Percentiles rank a stretch among this genome's conserved stretches.
phyloP scores from a whole-genome alignment of 2,797 vertebrate species.

The Peromyscus nudipes region DNA sequence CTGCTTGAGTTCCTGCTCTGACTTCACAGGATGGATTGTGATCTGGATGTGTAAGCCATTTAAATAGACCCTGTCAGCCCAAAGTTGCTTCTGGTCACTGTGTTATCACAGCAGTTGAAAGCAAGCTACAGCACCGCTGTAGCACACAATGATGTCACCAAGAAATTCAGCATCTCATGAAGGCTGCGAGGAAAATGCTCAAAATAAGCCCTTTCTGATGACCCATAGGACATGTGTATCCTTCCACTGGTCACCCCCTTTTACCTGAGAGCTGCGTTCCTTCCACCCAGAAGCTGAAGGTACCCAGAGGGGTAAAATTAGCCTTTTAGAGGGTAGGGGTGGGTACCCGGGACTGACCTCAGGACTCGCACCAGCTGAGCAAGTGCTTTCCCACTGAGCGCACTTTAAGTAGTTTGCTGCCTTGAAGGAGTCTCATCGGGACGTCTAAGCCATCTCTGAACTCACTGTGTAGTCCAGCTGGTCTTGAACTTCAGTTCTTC shows the following conservation, averaged over 20 bases:
- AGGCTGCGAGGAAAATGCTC: conserved; percentile 1
- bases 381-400: background rate
- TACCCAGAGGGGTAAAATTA: background rate
- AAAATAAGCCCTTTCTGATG: background rate
- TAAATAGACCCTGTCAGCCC: no score
- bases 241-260: background rate
- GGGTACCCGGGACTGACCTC: no score
- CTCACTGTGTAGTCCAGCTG: background rate
- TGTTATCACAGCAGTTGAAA: no score
- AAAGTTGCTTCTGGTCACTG: background rate
- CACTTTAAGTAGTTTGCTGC: background rate
- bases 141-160: background rate
- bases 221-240: background rate
- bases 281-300: background rate
- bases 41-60: background rate
- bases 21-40: background rate
- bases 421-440: background rate
- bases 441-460: background rate
- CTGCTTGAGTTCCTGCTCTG: background rate
- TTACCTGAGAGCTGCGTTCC: background rate
- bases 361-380: background rate
- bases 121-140: background rate
- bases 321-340: background rate
- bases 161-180: conserved; percentile 18
- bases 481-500: background rate